Conservation (phyloP, 2,888 invertebrate genomes). For the Sinopyrophorus schimmeli region DNA sequence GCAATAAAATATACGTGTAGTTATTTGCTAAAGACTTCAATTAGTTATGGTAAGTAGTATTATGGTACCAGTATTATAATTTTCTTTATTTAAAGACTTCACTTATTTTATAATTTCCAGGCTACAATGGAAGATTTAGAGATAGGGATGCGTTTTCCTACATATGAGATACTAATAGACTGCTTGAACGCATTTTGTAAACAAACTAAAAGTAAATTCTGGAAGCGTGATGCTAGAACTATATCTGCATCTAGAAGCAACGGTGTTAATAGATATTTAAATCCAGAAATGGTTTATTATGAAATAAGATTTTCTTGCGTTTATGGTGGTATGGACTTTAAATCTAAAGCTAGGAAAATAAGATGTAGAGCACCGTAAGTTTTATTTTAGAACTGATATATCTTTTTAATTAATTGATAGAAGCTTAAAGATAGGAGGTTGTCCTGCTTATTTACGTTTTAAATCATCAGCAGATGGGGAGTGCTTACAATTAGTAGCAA, state of each 20-base stretch:
- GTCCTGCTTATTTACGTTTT: conserved; percentile 28
- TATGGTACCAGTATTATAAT: too few species aligned
- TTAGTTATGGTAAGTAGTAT: too few species aligned
- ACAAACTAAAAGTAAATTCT: conserved; percentile 34
- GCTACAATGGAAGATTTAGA: conserved; percentile 23
- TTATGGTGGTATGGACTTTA: conserved; percentile 31
- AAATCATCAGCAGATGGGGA: conserved; percentile 27
- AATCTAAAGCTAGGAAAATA: conserved; percentile 28
- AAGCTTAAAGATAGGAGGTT: conserved; percentile 25
- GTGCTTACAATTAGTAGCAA: conserved; percentile 28
- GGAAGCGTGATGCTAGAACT: conserved; percentile 37
- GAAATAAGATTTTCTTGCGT: conserved; percentile 37
- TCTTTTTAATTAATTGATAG: conserved; percentile 14
- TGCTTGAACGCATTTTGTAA: conserved; percentile 32
- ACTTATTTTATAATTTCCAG: conserved; percentile 1
- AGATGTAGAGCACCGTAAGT: conserved; percentile 24
- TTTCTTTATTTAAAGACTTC: too few species aligned
- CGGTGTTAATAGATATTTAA: conserved; percentile 19
- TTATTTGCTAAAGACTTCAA: too few species aligned
- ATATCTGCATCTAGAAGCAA: conserved; percentile 29
- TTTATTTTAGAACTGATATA: conserved; percentile 6
- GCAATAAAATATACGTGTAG: too few species aligned
- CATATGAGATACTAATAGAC: conserved; percentile 34
- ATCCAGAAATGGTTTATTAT: conserved; percentile 34
- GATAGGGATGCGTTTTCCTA: conserved; percentile 33